These are phyloP conservation scores for Orientallactaga sibirica DNA, from an alignment of 2,797 vertebrate species.

Conservation along the genomic window DNA sequence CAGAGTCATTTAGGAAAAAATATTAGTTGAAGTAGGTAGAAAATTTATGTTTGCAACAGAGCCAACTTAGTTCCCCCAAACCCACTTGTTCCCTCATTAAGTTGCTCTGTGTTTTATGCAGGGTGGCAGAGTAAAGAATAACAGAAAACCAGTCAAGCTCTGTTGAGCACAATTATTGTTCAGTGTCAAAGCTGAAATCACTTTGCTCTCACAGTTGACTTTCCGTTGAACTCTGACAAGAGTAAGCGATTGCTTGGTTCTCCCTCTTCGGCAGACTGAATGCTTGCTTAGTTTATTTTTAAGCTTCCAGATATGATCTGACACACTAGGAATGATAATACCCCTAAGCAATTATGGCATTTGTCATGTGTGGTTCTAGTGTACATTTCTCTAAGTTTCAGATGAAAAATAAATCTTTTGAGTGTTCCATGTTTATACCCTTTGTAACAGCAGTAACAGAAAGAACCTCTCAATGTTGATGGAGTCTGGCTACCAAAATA, in stretches of 20 bases:
- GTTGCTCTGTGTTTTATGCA: constrained; percentile 48
- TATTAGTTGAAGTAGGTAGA: not conserved
- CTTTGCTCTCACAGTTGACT: constrained; percentile 77
- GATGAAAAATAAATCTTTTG: constrained; percentile 70
- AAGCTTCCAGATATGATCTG: constrained; percentile 79
- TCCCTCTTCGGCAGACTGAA: constrained; percentile 65
- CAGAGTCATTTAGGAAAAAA: not conserved
- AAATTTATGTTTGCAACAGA: not conserved
- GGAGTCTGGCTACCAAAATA: constrained; percentile 2
- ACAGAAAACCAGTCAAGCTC: constrained; percentile 63
- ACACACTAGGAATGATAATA: constrained; percentile 75
- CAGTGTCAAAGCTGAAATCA: constrained; percentile 73
- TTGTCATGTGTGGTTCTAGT: constrained; percentile 74
- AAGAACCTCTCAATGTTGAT: constrained; percentile 7
- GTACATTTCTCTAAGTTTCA: constrained; percentile 64
- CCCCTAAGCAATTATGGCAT: constrained; percentile 71
- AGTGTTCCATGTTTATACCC: constrained; percentile 62
- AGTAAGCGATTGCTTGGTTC: constrained; percentile 75
- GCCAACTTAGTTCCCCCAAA: not conserved
- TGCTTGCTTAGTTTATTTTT: constrained; percentile 74
- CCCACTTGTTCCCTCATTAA: not conserved
- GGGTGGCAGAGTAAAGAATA: constrained; percentile 39
- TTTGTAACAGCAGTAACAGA: constrained; percentile 26
- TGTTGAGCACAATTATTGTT: constrained; percentile 63
- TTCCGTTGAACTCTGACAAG: constrained; percentile 74